These are phyloP conservation scores for Holothuria scabra DNA, from an alignment of 53 echinoderm and acorn worm genomes.

Conservation along the genomic window DNA sequence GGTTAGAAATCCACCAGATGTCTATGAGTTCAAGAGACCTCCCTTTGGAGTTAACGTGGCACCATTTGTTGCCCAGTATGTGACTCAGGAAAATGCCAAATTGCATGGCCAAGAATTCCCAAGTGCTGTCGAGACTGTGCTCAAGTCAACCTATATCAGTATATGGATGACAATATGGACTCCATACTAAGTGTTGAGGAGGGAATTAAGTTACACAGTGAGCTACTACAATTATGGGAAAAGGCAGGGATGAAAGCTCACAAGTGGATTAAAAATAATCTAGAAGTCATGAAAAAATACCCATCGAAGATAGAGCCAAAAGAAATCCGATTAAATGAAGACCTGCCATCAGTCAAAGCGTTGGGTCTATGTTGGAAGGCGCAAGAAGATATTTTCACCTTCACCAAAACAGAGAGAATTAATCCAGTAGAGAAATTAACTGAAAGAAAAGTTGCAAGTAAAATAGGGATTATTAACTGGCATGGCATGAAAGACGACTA, in stretches of 20 bases:
- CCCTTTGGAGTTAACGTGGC: slow-evolving; percentile 13
- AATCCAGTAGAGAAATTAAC: not conserved
- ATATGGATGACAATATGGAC: slow-evolving; percentile 45
- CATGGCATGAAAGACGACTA: slow-evolving; percentile 48
- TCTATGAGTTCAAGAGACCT: slow-evolving; percentile 2
- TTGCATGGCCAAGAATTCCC: not conserved
- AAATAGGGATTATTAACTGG: slow-evolving; percentile 54
- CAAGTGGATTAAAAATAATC: not conserved
- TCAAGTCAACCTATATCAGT: not conserved
- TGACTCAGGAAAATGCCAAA: slow-evolving; percentile 10
- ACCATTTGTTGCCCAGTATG: slow-evolving; percentile 6
- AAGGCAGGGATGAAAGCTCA: not conserved
- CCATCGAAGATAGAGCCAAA: not conserved
- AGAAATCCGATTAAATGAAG: not conserved
- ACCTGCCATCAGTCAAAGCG: slow-evolving; percentile 17
- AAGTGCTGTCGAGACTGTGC: not conserved
- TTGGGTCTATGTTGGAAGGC: slow-evolving; percentile 72
- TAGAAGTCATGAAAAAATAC: slow-evolving; percentile 27
- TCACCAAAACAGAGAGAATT: not conserved
- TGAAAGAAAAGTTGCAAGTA: slow-evolving; percentile 51
- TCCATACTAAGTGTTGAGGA: not conserved
- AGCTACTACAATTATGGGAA: not conserved
- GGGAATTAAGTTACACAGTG: not conserved
- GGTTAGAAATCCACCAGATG: not conserved
- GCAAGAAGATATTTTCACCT: slow-evolving; percentile 18